Percentiles rank a stretch among this genome's conserved stretches.
phyloP scores from a whole-genome alignment of 2,888 invertebrate genomes.

The Molanna angustata region DNA sequence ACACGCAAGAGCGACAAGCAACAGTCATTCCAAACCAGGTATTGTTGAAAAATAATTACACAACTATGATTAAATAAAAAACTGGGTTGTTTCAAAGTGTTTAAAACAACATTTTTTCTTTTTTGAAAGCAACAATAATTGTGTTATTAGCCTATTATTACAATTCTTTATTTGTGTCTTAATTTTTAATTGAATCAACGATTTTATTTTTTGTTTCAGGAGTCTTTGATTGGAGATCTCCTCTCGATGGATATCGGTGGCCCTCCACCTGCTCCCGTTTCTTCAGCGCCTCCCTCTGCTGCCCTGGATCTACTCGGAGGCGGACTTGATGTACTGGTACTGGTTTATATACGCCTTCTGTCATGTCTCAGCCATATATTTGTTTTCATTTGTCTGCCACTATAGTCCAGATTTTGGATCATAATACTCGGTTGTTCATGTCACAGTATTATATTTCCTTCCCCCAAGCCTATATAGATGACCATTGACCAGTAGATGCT shows the following conservation, averaged over 20 bases:
- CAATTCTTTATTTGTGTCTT: not conserved
- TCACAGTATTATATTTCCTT: too few relatives aligned
- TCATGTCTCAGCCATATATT: slow-evolving; percentile 3
- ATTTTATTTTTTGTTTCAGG: slow-evolving; percentile 69
- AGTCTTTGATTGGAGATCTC: slow-evolving; percentile 94
- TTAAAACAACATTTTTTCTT: too few relatives aligned
- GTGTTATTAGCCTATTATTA: not conserved
- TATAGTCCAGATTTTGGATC: too few relatives aligned
- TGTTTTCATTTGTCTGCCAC: too few relatives aligned
- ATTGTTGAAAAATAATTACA: not conserved
- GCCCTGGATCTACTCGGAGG: slow-evolving; percentile 85
- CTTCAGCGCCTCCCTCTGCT: slow-evolving; percentile 56
- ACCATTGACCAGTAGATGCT: too few relatives aligned
- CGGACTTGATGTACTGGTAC: slow-evolving; percentile 83
- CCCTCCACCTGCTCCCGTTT: slow-evolving; percentile 56
- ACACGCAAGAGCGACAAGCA: slow-evolving; percentile 41
- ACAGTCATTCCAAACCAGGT: slow-evolving; percentile 68
- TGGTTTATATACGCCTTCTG: slow-evolving; percentile 32
- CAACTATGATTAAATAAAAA: too few relatives aligned
- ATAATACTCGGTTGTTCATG: too few relatives aligned
- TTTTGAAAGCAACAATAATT: too few relatives aligned
- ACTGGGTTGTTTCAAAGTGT: too few relatives aligned
- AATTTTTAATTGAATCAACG: too few relatives aligned
- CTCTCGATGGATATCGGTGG: slow-evolving; percentile 93
- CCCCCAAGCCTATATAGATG: too few relatives aligned